phyloP scores from a whole-genome alignment of 2,888 invertebrate genomes.

The Agonopterix heracliana region DNA sequence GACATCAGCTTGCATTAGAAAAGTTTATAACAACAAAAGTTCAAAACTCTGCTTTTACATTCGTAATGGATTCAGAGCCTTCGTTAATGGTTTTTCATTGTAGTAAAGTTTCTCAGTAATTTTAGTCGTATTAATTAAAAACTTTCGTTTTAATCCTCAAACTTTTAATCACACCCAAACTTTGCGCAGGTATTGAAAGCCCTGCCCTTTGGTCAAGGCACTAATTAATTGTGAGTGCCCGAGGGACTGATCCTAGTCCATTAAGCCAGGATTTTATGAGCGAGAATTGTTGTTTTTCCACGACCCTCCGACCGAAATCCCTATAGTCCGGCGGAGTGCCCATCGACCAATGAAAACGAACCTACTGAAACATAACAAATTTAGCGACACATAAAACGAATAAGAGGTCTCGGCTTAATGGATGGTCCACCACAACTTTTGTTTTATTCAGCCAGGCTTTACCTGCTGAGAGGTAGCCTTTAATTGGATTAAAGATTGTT shows the following conservation, averaged over 20 bases:
- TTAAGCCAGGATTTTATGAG: constrained; percentile 56
- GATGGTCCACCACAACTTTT: constrained; percentile 44
- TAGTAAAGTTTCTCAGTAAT: too few relatives aligned
- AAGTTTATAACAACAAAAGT: too few relatives aligned
- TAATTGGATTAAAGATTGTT: constrained; percentile 70
- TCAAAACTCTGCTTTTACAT: too few relatives aligned
- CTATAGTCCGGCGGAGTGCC: constrained; percentile 49
- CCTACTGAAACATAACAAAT: constrained; percentile 18
- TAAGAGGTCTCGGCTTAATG: constrained; percentile 28
- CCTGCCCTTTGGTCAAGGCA: constrained; percentile 37
- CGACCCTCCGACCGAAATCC: constrained; percentile 55
- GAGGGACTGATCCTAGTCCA: constrained; percentile 56
- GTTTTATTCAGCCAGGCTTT: constrained; percentile 61
- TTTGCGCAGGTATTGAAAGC: constrained; percentile 20
- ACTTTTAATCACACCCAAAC: constrained; percentile 29
- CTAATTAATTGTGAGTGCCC: constrained; percentile 64
- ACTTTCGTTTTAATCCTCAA: constrained; percentile 32
- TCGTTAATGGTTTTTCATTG: too few relatives aligned
- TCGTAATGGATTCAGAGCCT: too few relatives aligned
- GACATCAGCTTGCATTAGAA: too few relatives aligned
- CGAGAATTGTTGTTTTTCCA: constrained; percentile 58
- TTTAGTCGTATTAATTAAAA: constrained; percentile 1
- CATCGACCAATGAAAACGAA: constrained; percentile 28
- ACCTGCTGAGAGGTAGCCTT: constrained; percentile 56
- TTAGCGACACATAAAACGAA: constrained; percentile 13